Evolutionary conservation across 2,113 vertebrate species (phyloP).

Genomic region (Hystrix brachyura): DNA sequence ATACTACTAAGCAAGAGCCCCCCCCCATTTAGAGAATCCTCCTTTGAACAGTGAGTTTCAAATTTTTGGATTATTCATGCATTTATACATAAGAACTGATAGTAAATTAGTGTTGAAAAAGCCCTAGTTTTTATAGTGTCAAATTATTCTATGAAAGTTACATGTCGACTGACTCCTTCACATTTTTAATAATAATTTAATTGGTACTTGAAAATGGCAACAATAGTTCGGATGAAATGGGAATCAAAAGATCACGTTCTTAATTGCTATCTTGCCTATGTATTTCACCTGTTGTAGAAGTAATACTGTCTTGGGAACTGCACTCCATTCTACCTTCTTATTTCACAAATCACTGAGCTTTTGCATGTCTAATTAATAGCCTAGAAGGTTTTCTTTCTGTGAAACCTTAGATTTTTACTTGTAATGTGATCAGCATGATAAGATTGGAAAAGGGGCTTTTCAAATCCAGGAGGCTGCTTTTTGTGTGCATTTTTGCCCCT

Average conservation of each 20-base stretch:
- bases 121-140: not conserved
- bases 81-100: not conserved
- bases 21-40: not conserved
- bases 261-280: not conserved
- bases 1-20: not conserved
- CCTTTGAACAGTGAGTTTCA: conserved; percentile 6
- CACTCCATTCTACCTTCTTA: not conserved
- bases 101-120: not conserved
- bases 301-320: not conserved
- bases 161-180: not conserved
- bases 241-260: not conserved
- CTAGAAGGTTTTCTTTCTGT: not conserved
- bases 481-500: not conserved
- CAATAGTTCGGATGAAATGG: not conserved
- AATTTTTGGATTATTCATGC: conserved; percentile 26
- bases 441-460: not conserved
- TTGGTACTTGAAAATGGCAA: conserved; percentile 20
- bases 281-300: not conserved
- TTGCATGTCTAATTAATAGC: not conserved
- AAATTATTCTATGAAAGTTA: not conserved
- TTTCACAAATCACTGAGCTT: conserved; percentile 26
- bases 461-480: not conserved
- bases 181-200: conserved; percentile 27
- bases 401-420: conserved; percentile 4
- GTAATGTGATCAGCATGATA: not conserved